Conservation (phyloP, 2,113 vertebrate species). For the Chionis minor region DNA sequence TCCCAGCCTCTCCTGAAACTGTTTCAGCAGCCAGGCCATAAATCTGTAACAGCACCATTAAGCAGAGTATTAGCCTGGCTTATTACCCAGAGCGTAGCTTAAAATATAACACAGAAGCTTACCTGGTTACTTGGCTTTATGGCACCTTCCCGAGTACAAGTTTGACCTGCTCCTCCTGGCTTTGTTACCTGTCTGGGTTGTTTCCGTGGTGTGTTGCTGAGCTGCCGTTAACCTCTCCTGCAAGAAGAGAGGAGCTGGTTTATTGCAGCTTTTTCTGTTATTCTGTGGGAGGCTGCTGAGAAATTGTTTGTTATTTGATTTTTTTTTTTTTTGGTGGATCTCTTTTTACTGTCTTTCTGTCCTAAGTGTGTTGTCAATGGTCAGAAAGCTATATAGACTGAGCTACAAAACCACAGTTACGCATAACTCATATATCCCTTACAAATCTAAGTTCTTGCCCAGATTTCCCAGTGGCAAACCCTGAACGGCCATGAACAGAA, state of each 20-base stretch:
- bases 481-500: background rate
- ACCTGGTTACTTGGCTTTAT: background rate
- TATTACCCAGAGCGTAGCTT: background rate
- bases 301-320: background rate
- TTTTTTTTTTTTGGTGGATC: background rate
- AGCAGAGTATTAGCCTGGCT: background rate
- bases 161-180: slow-evolving; percentile 2
- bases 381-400: background rate
- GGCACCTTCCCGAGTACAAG: background rate
- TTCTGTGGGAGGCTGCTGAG: background rate
- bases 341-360: slow-evolving; percentile 21
- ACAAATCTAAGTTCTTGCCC: background rate
- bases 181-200: background rate
- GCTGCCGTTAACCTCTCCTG: background rate
- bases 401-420: background rate
- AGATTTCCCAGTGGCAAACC: background rate
- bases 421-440: background rate
- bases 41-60: background rate
- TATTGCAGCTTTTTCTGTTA: slow-evolving; percentile 1
- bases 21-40: background rate
- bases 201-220: background rate
- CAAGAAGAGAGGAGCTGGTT: background rate
- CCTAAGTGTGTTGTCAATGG: background rate
- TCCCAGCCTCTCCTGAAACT: slow-evolving; percentile 1
- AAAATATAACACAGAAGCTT: background rate